Evolutionary conservation across 2,888 invertebrate genomes (phyloP).

Genomic region (Balanococcus diminutus): DNA sequence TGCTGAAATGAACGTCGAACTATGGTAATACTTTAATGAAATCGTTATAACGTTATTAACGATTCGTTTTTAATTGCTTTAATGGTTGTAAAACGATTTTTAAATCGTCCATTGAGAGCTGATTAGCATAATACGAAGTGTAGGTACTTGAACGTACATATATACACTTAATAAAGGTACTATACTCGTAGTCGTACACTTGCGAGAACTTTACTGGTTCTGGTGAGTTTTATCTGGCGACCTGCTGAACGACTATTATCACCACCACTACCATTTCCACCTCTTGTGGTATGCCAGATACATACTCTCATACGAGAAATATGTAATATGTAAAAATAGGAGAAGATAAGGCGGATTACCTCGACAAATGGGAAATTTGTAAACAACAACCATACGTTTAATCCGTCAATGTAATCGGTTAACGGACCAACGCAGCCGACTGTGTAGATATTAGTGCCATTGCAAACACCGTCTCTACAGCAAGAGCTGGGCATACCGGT

Average conservation of each 20-base stretch:
- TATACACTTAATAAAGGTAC: neutral
- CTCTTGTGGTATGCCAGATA: neutral
- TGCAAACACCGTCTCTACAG: slow-evolving; percentile 36
- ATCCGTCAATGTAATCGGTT: slow-evolving; percentile 22
- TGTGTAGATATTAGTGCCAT: slow-evolving; percentile 20
- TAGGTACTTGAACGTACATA: neutral
- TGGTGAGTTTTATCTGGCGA: neutral
- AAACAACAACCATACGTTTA: slow-evolving; percentile 49
- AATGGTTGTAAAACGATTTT: neutral
- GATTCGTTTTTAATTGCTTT: neutral
- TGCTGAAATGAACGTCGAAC: neutral
- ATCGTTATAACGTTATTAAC: neutral
- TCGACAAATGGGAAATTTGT: slow-evolving; percentile 51
- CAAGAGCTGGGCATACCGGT: slow-evolving; percentile 46
- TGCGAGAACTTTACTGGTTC: neutral
- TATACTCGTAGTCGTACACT: neutral
- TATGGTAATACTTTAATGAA: neutral
- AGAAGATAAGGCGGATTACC: slow-evolving; percentile 1
- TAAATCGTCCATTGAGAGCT: neutral
- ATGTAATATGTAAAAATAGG: neutral
- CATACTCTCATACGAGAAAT: neutral
- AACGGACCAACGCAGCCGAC: slow-evolving; percentile 15
- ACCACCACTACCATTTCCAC: neutral
- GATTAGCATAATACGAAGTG: neutral
- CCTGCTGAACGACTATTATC: neutral